A percentile compares a stretch with the other conserved stretches of the same genome.
These are phyloP conservation scores for Dromas ardeola DNA, from an alignment of 2,113 vertebrate genomes.

Conservation along the genomic window DNA sequence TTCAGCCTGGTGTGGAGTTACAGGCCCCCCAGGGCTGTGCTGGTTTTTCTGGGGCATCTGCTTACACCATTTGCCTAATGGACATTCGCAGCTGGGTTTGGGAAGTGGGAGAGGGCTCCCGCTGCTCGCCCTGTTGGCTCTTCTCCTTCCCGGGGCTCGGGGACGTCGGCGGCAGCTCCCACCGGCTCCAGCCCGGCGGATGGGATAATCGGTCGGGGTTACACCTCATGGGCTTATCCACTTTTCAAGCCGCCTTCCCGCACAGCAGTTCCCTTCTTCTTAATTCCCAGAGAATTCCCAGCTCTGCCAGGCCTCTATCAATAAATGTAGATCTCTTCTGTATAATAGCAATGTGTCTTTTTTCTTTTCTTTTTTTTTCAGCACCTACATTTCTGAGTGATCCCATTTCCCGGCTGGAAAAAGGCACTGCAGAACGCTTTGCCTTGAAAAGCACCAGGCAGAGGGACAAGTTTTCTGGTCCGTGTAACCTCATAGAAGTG, in stretches of 20 bases:
- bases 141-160: neutral
- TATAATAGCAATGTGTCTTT: neutral
- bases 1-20: slow-evolving; percentile 39
- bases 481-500: fast-evolving
- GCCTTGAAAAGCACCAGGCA: neutral
- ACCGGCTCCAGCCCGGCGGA: neutral
- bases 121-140: fast-evolving
- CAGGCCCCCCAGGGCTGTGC: neutral
- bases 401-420: neutral
- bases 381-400: neutral
- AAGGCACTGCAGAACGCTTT: neutral
- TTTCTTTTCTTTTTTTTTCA: neutral
- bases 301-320: neutral
- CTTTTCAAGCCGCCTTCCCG: neutral
- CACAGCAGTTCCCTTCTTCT: neutral
- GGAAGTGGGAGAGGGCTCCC: neutral
- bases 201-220: neutral
- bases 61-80: neutral
- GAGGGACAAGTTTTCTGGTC: neutral
- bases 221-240: fast-evolving
- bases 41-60: neutral
- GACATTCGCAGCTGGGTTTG: neutral
- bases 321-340: neutral
- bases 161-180: neutral
- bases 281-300: neutral